phyloP scores from a whole-genome alignment of 2,797 vertebrate species.

The Diplodus sargus region DNA sequence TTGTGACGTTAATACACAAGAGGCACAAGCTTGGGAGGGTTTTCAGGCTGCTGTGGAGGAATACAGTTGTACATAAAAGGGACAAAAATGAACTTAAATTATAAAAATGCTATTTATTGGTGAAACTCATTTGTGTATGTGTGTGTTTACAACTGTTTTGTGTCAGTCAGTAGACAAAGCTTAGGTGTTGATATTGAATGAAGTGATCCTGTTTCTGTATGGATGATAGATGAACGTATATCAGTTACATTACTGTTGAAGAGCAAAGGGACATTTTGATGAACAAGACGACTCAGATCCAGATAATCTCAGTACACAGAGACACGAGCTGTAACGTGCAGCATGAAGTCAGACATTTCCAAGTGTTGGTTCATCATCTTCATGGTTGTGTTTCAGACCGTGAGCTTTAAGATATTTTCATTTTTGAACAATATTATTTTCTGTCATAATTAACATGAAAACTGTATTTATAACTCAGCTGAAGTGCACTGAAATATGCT shows the following conservation, averaged over 20 bases:
- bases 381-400: not conserved
- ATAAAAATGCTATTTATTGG: slow-evolving; percentile 67
- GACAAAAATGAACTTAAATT: slow-evolving; percentile 24
- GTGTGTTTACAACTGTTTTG: slow-evolving; percentile 48
- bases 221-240: not conserved
- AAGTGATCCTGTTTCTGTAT: slow-evolving; percentile 17
- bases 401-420: not conserved
- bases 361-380: not conserved
- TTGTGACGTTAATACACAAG: not conserved
- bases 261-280: not conserved
- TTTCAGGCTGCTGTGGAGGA: not conserved
- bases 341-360: not conserved
- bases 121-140: slow-evolving; percentile 32
- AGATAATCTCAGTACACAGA: not conserved
- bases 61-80: slow-evolving; percentile 39
- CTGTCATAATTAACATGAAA: not conserved
- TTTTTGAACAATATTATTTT: slow-evolving; percentile 1
- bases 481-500: slow-evolving; percentile 45
- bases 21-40: not conserved
- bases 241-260: not conserved
- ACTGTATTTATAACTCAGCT: slow-evolving; percentile 7
- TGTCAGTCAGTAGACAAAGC: slow-evolving; percentile 36
- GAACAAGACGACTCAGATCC: not conserved
- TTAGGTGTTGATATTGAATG: slow-evolving; percentile 17
- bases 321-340: not conserved